Percentiles rank a stretch among this genome's conserved stretches.
Evolutionary conservation across 2,113 vertebrate species (phyloP).

Genomic region (Tauraco erythrolophus): DNA sequence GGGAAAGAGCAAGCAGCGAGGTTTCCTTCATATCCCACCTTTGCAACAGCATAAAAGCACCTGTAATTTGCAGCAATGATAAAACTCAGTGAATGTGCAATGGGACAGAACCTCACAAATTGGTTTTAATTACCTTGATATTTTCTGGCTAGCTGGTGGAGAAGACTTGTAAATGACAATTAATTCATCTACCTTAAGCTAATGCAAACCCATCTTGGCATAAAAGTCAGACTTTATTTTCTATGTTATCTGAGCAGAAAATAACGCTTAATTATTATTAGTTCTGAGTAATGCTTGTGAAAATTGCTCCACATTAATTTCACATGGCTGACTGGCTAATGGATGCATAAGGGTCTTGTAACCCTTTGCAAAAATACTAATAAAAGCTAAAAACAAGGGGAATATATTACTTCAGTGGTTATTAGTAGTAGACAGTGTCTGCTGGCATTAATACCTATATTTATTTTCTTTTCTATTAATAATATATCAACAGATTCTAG

Average conservation of each 20-base stretch:
- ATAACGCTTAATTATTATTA: conserved; percentile 75
- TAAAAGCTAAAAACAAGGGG: conserved; percentile 65
- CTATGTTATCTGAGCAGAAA: conserved; percentile 72
- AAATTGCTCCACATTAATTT: conserved; percentile 73
- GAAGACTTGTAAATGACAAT: conserved; percentile 67
- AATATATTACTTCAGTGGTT: conserved; percentile 67
- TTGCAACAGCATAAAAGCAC: conserved; percentile 19
- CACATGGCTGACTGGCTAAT: conserved; percentile 71
- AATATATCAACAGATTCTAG: conserved; percentile 62
- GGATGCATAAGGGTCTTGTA: conserved; percentile 67
- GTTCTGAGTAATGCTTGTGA: conserved; percentile 70
- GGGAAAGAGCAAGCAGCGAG: background rate
- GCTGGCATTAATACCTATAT: conserved; percentile 64
- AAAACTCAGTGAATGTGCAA: conserved; percentile 46
- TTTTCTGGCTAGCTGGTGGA: conserved; percentile 54
- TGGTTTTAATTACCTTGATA: conserved; percentile 68
- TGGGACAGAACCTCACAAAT: conserved; percentile 62
- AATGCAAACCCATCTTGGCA: conserved; percentile 68
- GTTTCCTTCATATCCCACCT: conserved; percentile 24
- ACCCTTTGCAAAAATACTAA: conserved; percentile 70
- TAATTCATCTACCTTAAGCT: conserved; percentile 69
- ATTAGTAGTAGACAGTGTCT: conserved; percentile 55
- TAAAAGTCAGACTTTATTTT: conserved; percentile 69
- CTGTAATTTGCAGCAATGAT: conserved; percentile 37
- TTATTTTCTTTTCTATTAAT: conserved; percentile 71